phyloP scores from a whole-genome alignment of 2,113 vertebrate species.

The Stercorarius parasiticus region DNA sequence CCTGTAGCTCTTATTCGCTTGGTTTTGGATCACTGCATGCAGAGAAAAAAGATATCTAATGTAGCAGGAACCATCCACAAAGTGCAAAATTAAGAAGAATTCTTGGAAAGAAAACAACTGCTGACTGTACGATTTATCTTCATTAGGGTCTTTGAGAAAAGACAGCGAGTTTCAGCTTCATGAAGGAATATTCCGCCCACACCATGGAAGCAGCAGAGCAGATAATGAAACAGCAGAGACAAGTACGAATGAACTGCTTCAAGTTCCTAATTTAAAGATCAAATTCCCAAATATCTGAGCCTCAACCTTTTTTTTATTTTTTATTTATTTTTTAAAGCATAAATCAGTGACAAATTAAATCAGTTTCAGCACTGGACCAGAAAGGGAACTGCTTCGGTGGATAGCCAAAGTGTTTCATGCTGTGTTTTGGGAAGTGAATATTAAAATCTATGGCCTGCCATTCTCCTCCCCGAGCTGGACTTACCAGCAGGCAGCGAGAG shows the following conservation, averaged over 20 bases:
- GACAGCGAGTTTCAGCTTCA: background rate
- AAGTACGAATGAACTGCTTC: slow-evolving; percentile 1
- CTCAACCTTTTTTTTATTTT: background rate
- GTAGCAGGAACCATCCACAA: background rate
- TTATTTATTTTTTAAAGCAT: background rate
- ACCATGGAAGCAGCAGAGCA: background rate
- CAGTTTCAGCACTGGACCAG: background rate
- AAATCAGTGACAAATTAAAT: background rate
- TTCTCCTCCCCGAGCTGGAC: background rate
- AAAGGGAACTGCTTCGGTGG: background rate
- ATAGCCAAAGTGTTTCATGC: background rate
- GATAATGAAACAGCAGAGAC: background rate
- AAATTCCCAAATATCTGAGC: background rate
- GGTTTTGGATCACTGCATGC: background rate
- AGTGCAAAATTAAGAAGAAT: slow-evolving; percentile 6
- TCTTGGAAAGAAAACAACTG: slow-evolving; percentile 37
- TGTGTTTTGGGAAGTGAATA: background rate
- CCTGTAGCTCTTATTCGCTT: background rate
- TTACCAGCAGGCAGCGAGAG: background rate
- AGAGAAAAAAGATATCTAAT: background rate
- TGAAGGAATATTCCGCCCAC: background rate
- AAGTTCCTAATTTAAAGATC: background rate
- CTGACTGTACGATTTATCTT: slow-evolving; percentile 2
- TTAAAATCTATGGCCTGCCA: background rate
- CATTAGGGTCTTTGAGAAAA: slow-evolving; percentile 17